phyloP scores from a whole-genome alignment of 2,888 invertebrate species.

The Agapostemon virescens region DNA sequence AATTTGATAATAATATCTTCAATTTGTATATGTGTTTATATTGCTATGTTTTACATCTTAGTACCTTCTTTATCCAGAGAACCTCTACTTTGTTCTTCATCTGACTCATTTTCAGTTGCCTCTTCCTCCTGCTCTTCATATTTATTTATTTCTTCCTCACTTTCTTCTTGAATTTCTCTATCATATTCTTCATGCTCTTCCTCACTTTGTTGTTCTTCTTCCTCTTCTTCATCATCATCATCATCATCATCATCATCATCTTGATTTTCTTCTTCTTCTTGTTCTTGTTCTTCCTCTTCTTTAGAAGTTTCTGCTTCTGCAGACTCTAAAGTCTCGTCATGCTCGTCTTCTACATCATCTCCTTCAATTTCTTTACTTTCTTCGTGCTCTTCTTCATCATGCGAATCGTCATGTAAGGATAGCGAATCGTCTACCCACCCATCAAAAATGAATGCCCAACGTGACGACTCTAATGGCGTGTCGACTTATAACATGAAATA shows the following conservation, averaged over 20 bases:
- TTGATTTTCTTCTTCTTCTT: constrained; percentile 80
- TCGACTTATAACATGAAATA: constrained; percentile 81
- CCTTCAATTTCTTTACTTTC: constrained; percentile 80
- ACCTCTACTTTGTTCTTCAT: constrained; percentile 53
- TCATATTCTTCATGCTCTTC: constrained; percentile 77
- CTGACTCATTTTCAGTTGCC: constrained; percentile 61
- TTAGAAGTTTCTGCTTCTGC: constrained; percentile 76
- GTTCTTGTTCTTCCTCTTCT: constrained; percentile 74
- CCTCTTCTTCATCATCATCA: constrained; percentile 60
- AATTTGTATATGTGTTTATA: constrained; percentile 56
- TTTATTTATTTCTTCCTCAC: constrained; percentile 53
- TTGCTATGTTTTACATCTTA: constrained; percentile 16
- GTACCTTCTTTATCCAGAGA: constrained; percentile 55
- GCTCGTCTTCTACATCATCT: constrained; percentile 74
- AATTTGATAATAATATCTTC: constrained; percentile 47
- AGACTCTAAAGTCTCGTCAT: constrained; percentile 69
- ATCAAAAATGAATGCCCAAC: constrained; percentile 88
- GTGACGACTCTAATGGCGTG: constrained; percentile 84
- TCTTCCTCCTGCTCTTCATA: constrained; percentile 74
- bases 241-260: constrained; percentile 72
- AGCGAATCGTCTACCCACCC: constrained; percentile 88
- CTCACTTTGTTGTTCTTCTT: constrained; percentile 64
- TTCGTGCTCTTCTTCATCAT: constrained; percentile 74
- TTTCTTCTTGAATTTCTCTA: constrained; percentile 79
- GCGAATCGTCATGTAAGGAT: constrained; percentile 73